Percentiles rank a stretch among this genome's conserved stretches.
These are phyloP conservation scores for Campylomormyrus numenius DNA, from an alignment of 2,113 vertebrate species.

Conservation along the genomic window DNA sequence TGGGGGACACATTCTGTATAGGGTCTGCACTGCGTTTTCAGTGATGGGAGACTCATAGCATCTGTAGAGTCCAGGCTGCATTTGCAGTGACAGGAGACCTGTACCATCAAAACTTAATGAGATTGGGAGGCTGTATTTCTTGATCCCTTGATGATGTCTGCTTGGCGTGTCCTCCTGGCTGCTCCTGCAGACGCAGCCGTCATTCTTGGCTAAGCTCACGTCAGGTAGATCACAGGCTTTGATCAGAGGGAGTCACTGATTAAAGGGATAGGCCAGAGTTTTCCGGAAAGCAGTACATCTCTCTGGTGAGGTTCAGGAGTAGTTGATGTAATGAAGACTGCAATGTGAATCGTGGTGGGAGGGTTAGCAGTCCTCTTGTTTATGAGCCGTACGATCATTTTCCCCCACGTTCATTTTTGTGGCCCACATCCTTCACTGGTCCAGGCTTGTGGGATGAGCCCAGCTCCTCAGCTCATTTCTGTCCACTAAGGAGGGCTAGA, in stretches of 20 bases:
- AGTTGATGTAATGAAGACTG: background rate
- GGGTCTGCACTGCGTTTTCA: background rate
- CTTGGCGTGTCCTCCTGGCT: background rate
- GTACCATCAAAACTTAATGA: background rate
- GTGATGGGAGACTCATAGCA: background rate
- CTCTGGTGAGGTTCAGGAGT: background rate
- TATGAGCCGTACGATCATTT: background rate
- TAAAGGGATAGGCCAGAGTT: background rate
- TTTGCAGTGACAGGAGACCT: background rate
- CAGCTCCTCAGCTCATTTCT: background rate
- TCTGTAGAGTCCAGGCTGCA: background rate
- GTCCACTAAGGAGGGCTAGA: background rate
- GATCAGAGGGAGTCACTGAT: background rate
- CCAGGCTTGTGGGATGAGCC: background rate
- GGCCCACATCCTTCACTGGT: background rate
- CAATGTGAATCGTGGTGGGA: background rate
- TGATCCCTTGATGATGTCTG: background rate
- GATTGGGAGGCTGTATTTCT: background rate
- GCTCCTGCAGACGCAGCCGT: background rate
- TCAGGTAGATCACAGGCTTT: slow-evolving; percentile 4
- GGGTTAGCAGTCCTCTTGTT: background rate
- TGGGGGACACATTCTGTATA: background rate
- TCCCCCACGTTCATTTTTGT: background rate
- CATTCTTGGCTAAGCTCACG: background rate
- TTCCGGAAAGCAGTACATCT: background rate